phyloP scores from a whole-genome alignment of 2,797 vertebrate genomes.

The Salarias fasciatus region DNA sequence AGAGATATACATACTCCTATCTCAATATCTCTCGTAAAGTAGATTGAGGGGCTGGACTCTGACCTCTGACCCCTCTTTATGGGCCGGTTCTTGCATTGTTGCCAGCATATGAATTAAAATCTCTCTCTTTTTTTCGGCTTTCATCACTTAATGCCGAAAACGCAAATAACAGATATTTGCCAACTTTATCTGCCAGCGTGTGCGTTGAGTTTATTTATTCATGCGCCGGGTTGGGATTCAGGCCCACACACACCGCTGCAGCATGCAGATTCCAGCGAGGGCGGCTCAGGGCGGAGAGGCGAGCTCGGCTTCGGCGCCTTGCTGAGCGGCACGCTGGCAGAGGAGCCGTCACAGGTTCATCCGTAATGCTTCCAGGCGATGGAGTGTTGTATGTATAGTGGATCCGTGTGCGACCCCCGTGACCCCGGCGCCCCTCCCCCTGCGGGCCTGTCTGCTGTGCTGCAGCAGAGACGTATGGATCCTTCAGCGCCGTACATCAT shows the following conservation, averaged over 20 bases:
- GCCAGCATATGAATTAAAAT: constrained; percentile 19
- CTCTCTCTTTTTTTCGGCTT: not conserved
- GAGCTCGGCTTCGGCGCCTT: not conserved
- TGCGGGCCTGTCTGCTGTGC: constrained; percentile 1
- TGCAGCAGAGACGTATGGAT: constrained; percentile 14
- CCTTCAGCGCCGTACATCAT: too few relatives aligned
- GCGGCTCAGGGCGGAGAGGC: not conserved
- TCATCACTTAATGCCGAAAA: constrained; percentile 16
- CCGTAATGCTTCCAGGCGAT: too few relatives aligned
- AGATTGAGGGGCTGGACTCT: constrained; percentile 17
- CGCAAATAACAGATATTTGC: constrained; percentile 18
- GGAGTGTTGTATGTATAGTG: too few relatives aligned
- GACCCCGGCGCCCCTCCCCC: too few relatives aligned
- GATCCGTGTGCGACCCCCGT: too few relatives aligned
- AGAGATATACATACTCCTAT: constrained; percentile 23
- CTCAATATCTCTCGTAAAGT: constrained; percentile 30
- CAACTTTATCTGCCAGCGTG: not conserved
- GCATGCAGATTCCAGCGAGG: not conserved
- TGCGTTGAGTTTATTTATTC: constrained; percentile 30
- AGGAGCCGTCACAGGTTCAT: too few relatives aligned
- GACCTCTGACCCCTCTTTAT: constrained; percentile 20
- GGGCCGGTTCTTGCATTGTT: constrained; percentile 13
- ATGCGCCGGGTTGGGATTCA: not conserved
- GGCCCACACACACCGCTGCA: not conserved
- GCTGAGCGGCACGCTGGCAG: not conserved